Percentiles rank a stretch among this genome's conserved stretches.
Conservation (phyloP, 1,140 invertebrate genomes). For the Harpegnathos saltator region DNA sequence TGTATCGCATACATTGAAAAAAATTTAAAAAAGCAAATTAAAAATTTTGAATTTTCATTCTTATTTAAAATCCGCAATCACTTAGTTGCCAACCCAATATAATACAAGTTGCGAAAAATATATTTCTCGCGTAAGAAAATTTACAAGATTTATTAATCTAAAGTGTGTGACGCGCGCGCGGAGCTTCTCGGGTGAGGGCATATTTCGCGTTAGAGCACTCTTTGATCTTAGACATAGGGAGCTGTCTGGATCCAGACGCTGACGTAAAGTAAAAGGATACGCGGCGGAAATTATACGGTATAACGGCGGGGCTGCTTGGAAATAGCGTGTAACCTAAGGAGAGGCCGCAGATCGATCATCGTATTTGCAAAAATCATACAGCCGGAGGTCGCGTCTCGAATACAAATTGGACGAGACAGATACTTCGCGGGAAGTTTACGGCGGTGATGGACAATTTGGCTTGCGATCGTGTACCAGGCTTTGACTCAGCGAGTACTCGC, state of each 20-base stretch:
- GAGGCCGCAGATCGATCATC: slow-evolving; percentile 3
- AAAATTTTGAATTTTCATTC: too few relatives aligned
- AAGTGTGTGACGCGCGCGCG: neutral
- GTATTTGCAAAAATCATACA: slow-evolving; percentile 21
- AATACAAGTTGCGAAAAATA: neutral
- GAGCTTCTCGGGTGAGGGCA: neutral
- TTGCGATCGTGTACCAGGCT: neutral
- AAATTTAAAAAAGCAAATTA: too few relatives aligned
- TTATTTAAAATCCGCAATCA: too few relatives aligned
- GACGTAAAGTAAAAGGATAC: slow-evolving; percentile 22
- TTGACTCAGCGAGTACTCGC: too few relatives aligned
- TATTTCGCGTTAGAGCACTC: neutral
- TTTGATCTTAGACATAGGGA: slow-evolving; percentile 21
- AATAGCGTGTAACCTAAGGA: neutral
- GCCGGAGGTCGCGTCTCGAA: neutral
- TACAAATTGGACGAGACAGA: neutral
- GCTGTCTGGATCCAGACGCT: neutral
- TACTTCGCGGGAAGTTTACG: neutral
- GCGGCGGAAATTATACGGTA: slow-evolving; percentile 37
- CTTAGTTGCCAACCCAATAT: too few relatives aligned
- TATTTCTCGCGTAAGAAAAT: neutral
- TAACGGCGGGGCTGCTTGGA: neutral
- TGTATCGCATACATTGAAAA: too few relatives aligned
- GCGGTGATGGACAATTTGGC: too few relatives aligned
- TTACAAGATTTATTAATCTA: slow-evolving; percentile 4